Base-by-base conservation (phyloP, 2,888 invertebrate genomes). In the Eupsilia transversa region DNA sequence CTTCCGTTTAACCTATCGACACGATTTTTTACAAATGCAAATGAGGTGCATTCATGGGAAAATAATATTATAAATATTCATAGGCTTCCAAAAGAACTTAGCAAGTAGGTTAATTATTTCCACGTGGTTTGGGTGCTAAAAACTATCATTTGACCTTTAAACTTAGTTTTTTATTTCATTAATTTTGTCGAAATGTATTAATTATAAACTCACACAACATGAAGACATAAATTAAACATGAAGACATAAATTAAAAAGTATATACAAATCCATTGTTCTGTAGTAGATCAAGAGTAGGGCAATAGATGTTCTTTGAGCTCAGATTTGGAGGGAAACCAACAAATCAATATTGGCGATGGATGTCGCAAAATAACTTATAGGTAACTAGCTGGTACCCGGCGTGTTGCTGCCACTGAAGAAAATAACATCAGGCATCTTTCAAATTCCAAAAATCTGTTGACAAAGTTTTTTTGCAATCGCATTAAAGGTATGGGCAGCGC, bases 51-150 rank as follows among this genome's bases (percentile, higher is more conserved):
- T 35, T 27, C 5, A 59, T 74, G 54, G 49, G 14, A 65, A 78
- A 35, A 17, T 4, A 41, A 49, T 27, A 14, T 20, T 10, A 57
- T 74, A 6, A 79, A 59, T 80, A 67, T 74, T 67, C n/a, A 68
- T 60, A 5, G 1, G 3, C 0, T 41, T 30, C 30, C 12, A 60
- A 33, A 64, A 57, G 17, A 61, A 33, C 12, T 9, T 54, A 14
- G 20, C 3, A 6, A 63, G 38, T 67, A 46, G 57, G 78, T 80
- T 79, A 74, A 80, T 57, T 35, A 23, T n/a, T 63, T 7, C 10
- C 17, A 41, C n/a, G 10, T 35, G 23, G 3, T 27, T 1, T 57
- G 7, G 14, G 33, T 57, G 3, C 4, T 27, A 20, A 27, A 38
- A 43, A 23, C 14, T 63, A 12, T 30, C 3, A 23, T 14, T 63